Conservation (phyloP, 1,140 invertebrate genomes). For the Ctenoplectra terminalis region DNA sequence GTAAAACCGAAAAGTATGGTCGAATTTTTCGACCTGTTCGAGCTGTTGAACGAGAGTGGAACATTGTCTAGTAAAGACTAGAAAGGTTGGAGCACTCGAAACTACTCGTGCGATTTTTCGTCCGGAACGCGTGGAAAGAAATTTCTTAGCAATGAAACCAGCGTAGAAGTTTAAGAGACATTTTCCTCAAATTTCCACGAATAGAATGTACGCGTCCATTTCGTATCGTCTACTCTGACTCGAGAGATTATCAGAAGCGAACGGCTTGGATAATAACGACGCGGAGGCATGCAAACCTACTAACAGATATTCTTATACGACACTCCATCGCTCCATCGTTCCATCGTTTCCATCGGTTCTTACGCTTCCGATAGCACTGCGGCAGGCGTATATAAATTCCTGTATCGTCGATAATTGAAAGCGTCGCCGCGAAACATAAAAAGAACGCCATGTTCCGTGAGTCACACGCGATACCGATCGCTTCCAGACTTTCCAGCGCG, state of each 20-base stretch:
- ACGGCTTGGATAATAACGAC: neutral
- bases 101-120: neutral
- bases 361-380: neutral
- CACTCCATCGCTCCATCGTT: no score
- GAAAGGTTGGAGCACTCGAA: neutral
- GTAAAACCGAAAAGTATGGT: slow-evolving; percentile 12
- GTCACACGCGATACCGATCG: slow-evolving; percentile 49
- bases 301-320: no score
- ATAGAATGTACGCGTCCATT: no score
- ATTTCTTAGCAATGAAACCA: neutral
- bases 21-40: neutral
- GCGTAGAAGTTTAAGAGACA: neutral
- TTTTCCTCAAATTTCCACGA: neutral
- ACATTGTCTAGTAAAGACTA: neutral
- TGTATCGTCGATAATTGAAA: slow-evolving; percentile 50
- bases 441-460: slow-evolving; percentile 33
- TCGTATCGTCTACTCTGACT: neutral
- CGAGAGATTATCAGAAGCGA: neutral
- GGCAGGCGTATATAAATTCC: slow-evolving; percentile 27
- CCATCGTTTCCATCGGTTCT: neutral
- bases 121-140: neutral
- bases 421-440: slow-evolving; percentile 45
- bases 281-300: slow-evolving; percentile 13
- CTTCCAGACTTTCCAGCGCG: slow-evolving; percentile 2
- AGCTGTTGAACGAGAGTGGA: neutral